Percentiles rank a stretch among this genome's conserved stretches.
Evolutionary conservation across 2,888 invertebrate genomes (phyloP).

Genomic region (Cheilosia vernalis): DNA sequence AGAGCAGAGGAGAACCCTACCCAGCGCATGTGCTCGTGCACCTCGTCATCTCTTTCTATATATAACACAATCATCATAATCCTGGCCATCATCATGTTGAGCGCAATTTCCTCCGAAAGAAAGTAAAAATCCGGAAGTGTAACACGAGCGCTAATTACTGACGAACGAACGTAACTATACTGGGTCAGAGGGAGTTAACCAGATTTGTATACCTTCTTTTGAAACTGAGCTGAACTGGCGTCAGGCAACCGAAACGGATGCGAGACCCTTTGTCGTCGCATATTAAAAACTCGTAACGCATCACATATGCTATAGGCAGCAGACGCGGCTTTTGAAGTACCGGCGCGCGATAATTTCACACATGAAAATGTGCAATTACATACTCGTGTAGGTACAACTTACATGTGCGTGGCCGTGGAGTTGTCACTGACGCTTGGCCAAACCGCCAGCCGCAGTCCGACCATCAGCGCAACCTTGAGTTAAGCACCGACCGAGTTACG

Average conservation of each 20-base stretch:
- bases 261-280: conserved; percentile 63
- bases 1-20: neutral
- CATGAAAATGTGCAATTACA: conserved; percentile 73
- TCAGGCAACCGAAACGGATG: conserved; percentile 64
- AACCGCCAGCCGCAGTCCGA: neutral
- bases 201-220: conserved; percentile 40
- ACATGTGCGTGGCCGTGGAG: conserved; percentile 67
- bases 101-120: conserved; percentile 49
- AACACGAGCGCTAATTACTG: conserved; percentile 50
- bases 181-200: conserved; percentile 63
- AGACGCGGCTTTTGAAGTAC: conserved; percentile 57
- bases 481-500: conserved; percentile 32
- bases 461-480: conserved; percentile 64
- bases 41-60: neutral
- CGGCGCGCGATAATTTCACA: conserved; percentile 74
- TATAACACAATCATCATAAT: conserved; percentile 2
- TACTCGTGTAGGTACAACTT: conserved; percentile 3
- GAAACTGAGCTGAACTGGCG: conserved; percentile 21
- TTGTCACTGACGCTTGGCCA: conserved; percentile 68
- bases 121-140: conserved; percentile 70
- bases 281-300: conserved; percentile 74
- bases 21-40: conserved; percentile 1
- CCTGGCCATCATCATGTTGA: conserved; percentile 30
- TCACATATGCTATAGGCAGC: conserved; percentile 55
- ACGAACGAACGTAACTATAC: conserved; percentile 26